Conservation (phyloP, 1,140 invertebrate species). For the Heterodera carotae region DNA sequence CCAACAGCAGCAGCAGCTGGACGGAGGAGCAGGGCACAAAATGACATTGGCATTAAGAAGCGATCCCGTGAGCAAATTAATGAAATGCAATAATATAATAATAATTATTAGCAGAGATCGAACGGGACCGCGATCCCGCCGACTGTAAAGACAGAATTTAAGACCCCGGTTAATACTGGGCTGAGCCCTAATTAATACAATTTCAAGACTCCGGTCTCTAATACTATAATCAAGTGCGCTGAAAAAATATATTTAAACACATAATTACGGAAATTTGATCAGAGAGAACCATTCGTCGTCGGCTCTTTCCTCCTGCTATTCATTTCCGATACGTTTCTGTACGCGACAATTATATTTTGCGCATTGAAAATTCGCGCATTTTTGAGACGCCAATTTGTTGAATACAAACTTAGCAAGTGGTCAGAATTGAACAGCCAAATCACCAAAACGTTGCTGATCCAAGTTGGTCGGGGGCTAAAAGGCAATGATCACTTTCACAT, state of each 20-base stretch:
- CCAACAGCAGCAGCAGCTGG: neutral
- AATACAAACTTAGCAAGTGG: conserved; percentile 12
- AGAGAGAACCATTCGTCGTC: conserved; percentile 3
- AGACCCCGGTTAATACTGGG: no score
- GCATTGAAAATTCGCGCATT: conserved; percentile 5
- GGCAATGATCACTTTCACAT: no score
- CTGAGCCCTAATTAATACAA: no score
- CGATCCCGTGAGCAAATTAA: neutral
- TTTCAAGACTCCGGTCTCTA: no score
- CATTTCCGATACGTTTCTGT: neutral
- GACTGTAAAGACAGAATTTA: no score
- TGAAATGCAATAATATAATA: no score
- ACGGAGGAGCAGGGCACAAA: neutral
- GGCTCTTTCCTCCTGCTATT: neutral
- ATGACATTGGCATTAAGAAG: neutral
- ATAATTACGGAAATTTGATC: no score
- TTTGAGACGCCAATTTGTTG: conserved; percentile 8
- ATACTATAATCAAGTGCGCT: no score
- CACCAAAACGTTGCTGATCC: conserved; percentile 13
- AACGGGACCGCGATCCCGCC: no score
- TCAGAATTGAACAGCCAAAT: conserved; percentile 24
- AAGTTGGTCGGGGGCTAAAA: neutral
- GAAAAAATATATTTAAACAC: no score
- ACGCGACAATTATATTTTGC: conserved; percentile 17
- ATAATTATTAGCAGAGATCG: no score